These are phyloP conservation scores for Orius laevigatus DNA, from an alignment of 1,140 invertebrate genomes.

Conservation along the genomic window DNA sequence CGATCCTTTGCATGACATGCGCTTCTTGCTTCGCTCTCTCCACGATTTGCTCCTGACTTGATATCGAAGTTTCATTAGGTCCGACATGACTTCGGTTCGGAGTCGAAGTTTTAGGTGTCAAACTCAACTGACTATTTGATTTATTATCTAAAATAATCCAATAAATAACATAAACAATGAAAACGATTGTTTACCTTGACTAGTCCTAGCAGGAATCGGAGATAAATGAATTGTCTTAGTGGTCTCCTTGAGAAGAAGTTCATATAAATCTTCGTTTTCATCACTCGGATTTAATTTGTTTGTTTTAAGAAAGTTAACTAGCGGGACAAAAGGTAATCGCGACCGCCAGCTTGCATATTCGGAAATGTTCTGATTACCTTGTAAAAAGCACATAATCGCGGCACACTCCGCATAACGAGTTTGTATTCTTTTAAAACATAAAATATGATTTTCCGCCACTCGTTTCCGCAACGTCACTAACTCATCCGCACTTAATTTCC, in stretches of 20 bases:
- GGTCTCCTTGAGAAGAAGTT: background rate
- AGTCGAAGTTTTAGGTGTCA: background rate
- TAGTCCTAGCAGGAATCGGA: too few relatives aligned
- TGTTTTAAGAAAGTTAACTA: constrained; percentile 15
- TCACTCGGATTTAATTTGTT: constrained; percentile 16
- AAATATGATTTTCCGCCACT: constrained; percentile 6
- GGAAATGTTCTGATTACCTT: constrained; percentile 2
- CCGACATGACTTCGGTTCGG: background rate
- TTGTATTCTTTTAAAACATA: background rate
- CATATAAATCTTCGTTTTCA: constrained; percentile 14
- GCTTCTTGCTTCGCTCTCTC: constrained; percentile 88
- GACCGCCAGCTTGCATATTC: constrained; percentile 15
- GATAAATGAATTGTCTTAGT: too few relatives aligned
- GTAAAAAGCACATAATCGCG: constrained; percentile 10
- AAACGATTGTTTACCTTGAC: background rate
- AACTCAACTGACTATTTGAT: background rate
- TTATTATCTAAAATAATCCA: background rate
- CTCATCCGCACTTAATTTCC: constrained; percentile 12
- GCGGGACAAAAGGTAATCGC: constrained; percentile 8
- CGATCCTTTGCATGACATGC: constrained; percentile 79
- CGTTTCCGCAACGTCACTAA: constrained; percentile 3
- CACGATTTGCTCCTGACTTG: constrained; percentile 59
- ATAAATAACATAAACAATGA: background rate
- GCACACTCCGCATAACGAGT: constrained; percentile 11
- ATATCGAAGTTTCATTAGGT: constrained; percentile 2